Conservation (phyloP, 1,140 invertebrate genomes). For the Amyelois transitella region DNA sequence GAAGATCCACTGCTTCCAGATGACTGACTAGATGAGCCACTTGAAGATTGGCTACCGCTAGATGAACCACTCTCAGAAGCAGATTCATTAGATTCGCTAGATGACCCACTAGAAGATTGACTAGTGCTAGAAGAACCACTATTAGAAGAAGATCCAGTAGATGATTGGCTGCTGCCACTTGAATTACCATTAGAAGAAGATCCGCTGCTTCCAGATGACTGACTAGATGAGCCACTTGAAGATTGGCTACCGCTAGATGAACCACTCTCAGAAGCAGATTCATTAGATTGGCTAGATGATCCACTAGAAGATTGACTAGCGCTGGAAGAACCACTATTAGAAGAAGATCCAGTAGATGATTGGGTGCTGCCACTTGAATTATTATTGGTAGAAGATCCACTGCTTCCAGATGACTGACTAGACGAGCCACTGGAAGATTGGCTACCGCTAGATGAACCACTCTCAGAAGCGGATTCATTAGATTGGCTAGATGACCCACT, state of each 20-base stretch:
- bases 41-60: background rate
- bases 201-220: too few relatives aligned
- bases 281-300: background rate
- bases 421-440: background rate
- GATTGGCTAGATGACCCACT: too few relatives aligned
- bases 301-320: background rate
- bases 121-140: too few relatives aligned
- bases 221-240: background rate
- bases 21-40: too few relatives aligned
- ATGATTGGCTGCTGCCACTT: background rate
- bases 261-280: background rate
- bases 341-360: too few relatives aligned
- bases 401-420: too few relatives aligned
- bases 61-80: background rate
- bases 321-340: background rate
- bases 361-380: too few relatives aligned
- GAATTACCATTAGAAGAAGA: too few relatives aligned
- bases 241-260: background rate
- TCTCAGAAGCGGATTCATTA: background rate
- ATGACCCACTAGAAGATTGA: background rate
- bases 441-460: background rate
- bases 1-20: too few relatives aligned
- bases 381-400: too few relatives aligned
- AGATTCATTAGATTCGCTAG: too few relatives aligned
- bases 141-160: too few relatives aligned